These are phyloP conservation scores for Bruchidius siliquastri DNA, from an alignment of 2,888 invertebrate species.

Conservation along the genomic window DNA sequence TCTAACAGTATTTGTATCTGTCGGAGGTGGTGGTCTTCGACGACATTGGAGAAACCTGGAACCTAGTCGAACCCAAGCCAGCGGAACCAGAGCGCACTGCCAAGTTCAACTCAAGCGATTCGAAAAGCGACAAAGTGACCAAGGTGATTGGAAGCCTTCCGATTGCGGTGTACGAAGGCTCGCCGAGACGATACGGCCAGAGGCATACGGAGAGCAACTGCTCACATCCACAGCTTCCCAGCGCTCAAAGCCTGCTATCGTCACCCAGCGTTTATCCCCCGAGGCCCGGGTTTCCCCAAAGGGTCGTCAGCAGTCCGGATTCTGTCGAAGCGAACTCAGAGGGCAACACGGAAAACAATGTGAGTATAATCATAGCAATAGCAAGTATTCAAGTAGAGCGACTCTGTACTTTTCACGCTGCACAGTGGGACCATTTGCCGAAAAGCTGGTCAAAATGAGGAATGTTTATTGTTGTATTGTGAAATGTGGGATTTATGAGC, in stretches of 20 bases:
- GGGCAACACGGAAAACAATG: conserved; percentile 36
- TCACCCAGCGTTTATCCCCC: conserved; percentile 70
- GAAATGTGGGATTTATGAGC: too few relatives aligned
- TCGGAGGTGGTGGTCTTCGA: conserved; percentile 72
- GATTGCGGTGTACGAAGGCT: conserved; percentile 91
- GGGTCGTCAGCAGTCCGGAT: conserved; percentile 49
- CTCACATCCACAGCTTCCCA: conserved; percentile 53
- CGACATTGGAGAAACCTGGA: conserved; percentile 80
- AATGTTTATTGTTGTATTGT: too few relatives aligned
- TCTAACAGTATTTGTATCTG: neutral
- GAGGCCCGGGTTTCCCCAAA: conserved; percentile 83
- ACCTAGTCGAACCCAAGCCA: conserved; percentile 35
- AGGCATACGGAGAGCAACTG: conserved; percentile 47
- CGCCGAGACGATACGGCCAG: conserved; percentile 80
- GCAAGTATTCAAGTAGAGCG: too few relatives aligned
- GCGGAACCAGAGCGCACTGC: conserved; percentile 33
- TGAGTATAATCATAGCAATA: too few relatives aligned
- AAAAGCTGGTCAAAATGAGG: too few relatives aligned
- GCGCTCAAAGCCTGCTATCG: conserved; percentile 54
- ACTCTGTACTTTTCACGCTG: too few relatives aligned
- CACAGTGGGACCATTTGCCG: too few relatives aligned
- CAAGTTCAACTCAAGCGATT: conserved; percentile 35
- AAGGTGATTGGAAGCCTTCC: conserved; percentile 75
- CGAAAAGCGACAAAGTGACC: conserved; percentile 50
- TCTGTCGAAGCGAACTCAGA: conserved; percentile 41